A percentile compares a stretch with the other conserved stretches of the same genome.
phyloP scores from a whole-genome alignment of 2,888 invertebrate genomes.

The Dryadula phaetusa region DNA sequence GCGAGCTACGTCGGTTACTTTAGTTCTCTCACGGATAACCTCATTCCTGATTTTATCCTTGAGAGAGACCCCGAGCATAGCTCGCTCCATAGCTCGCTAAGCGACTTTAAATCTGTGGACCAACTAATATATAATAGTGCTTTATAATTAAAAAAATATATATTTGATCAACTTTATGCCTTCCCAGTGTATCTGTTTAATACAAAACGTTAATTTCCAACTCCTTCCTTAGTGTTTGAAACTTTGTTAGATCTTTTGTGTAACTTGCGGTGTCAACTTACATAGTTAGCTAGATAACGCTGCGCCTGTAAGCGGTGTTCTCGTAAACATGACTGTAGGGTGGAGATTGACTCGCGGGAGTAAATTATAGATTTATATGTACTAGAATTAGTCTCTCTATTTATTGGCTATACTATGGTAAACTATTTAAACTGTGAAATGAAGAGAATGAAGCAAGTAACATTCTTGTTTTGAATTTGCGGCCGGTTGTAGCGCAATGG shows the following conservation, averaged over 20 bases:
- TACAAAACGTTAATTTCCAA: constrained; percentile 34
- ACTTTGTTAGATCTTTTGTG: constrained; percentile 62
- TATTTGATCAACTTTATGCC: neutral
- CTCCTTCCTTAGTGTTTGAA: constrained; percentile 48
- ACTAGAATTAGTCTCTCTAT: neutral
- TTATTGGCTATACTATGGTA: neutral
- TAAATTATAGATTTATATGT: constrained; percentile 23
- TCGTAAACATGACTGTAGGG: constrained; percentile 24
- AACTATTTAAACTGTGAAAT: no score
- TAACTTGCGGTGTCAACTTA: constrained; percentile 56
- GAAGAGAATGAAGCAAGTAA: no score
- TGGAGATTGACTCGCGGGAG: constrained; percentile 23
- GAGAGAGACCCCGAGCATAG: no score
- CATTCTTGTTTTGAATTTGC: no score
- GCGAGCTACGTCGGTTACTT: no score
- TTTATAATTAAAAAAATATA: neutral
- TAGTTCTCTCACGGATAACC: no score
- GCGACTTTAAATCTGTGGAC: no score
- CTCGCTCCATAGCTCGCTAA: no score
- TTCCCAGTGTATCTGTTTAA: constrained; percentile 17
- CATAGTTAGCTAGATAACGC: constrained; percentile 46
- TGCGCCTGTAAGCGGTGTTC: constrained; percentile 17
- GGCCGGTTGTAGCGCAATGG: no score
- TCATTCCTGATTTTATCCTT: no score
- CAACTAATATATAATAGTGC: no score